Evolutionary conservation across 1,140 invertebrate species (phyloP).

Genomic region (Brachionus rotundiformis): DNA sequence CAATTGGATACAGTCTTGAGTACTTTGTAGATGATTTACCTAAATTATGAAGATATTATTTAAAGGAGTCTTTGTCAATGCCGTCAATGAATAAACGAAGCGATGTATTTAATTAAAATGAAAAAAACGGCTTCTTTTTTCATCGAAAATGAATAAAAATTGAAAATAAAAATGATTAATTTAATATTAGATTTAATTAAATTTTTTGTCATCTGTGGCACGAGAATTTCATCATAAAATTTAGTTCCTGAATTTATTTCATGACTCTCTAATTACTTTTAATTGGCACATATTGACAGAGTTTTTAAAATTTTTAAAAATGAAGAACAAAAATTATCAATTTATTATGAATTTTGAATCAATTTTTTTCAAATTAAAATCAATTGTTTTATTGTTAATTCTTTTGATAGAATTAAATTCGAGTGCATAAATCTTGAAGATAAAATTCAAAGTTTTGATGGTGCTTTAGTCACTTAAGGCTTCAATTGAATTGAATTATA

Average conservation of each 20-base stretch:
- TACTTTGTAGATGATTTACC: too few species aligned
- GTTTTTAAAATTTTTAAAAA: not conserved
- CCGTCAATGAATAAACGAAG: too few species aligned
- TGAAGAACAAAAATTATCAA: too few species aligned
- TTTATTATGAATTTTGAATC: too few species aligned
- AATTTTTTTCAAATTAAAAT: too few species aligned
- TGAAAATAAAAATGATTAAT: not conserved
- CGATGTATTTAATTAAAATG: not conserved
- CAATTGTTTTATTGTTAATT: too few species aligned
- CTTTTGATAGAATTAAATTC: not conserved
- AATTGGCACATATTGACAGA: not conserved
- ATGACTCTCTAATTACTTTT: not conserved
- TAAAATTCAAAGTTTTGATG: not conserved
- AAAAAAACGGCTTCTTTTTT: not conserved
- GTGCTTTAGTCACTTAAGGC: not conserved
- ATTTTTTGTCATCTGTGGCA: not conserved
- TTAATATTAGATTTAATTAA: not conserved
- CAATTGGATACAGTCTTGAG: too few species aligned
- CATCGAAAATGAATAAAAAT: not conserved
- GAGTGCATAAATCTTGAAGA: not conserved
- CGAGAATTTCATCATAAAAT: not conserved
- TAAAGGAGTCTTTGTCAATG: too few species aligned
- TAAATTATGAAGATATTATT: too few species aligned
- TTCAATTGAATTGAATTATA: not conserved
- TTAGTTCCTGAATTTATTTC: not conserved